Conservation (phyloP, 2,797 vertebrate genomes). For the Poecilia gillii region DNA sequence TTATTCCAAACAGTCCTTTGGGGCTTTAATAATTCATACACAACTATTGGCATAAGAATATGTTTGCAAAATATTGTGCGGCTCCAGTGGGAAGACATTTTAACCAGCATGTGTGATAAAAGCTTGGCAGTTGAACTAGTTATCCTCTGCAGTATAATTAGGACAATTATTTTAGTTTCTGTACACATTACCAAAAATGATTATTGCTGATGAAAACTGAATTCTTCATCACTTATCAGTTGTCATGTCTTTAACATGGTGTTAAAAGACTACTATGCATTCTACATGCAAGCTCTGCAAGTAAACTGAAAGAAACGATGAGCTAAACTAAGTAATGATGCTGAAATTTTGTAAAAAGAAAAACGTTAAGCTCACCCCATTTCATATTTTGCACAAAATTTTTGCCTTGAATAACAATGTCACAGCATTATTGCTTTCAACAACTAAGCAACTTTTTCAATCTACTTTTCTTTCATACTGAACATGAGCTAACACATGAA, state of each 20-base stretch:
- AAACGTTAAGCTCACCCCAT: too few relatives aligned
- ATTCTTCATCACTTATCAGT: constrained; percentile 59
- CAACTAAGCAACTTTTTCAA: neutral
- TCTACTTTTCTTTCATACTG: neutral
- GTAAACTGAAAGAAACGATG: too few relatives aligned
- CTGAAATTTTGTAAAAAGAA: neutral
- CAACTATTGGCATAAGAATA: neutral
- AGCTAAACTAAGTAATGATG: neutral
- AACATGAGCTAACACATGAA: neutral
- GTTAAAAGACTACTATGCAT: neutral
- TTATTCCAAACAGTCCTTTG: neutral
- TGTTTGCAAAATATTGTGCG: neutral
- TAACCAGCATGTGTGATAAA: constrained; percentile 4
- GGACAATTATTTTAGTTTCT: constrained; percentile 54
- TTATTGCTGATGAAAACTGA: constrained; percentile 63
- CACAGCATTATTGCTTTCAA: neutral
- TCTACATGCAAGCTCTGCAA: neutral
- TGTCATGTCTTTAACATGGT: neutral
- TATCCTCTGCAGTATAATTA: constrained; percentile 63
- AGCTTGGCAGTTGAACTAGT: constrained; percentile 54
- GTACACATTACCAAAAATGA: constrained; percentile 65
- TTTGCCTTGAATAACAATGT: neutral
- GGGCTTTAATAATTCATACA: neutral
- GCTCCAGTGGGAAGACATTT: neutral
- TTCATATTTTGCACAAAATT: neutral